phyloP scores from a whole-genome alignment of 2,797 vertebrate species.

The Setipinna tenuifilis region DNA sequence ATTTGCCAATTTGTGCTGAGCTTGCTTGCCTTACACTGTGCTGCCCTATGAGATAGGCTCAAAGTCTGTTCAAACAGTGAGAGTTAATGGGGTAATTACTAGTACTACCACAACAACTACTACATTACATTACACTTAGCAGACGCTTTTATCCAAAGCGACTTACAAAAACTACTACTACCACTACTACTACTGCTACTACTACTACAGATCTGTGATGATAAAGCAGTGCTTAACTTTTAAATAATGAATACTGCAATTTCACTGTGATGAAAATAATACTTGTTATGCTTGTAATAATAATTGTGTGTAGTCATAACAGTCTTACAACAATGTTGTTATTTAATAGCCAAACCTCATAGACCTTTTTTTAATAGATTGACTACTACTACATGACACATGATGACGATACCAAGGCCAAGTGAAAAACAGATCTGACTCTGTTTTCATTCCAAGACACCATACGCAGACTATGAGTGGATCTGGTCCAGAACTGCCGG shows the following conservation, averaged over 20 bases:
- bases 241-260: background rate
- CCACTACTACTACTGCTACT: no score
- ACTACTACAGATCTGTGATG: no score
- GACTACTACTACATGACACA: background rate
- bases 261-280: background rate
- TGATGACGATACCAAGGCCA: background rate
- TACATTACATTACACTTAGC: no score
- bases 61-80: background rate
- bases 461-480: background rate
- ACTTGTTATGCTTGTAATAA: background rate
- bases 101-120: background rate
- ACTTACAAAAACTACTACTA: no score
- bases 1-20: constrained; percentile 11
- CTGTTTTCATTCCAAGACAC: background rate
- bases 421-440: background rate
- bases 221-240: no score
- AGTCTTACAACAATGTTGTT: background rate
- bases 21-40: background rate
- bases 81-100: background rate
- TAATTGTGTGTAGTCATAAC: no score
- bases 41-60: background rate
- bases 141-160: no score
- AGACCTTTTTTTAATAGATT: background rate
- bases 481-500: background rate
- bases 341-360: background rate